Evolutionary conservation across 2,888 invertebrate species (phyloP).

Genomic region (Aproaerema taeniolella): DNA sequence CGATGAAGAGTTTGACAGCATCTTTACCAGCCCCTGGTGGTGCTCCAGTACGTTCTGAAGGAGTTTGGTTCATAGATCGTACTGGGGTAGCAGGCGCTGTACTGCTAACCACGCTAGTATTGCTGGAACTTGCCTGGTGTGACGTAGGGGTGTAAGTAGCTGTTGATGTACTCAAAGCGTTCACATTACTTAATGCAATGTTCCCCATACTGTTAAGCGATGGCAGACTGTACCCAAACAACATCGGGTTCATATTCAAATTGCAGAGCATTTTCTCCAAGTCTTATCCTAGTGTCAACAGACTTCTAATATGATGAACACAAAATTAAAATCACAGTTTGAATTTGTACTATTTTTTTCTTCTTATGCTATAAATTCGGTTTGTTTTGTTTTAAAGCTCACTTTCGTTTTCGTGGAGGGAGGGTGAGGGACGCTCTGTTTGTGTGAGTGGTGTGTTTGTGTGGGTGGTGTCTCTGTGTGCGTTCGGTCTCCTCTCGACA

Average conservation of each 20-base stretch:
- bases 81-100: slow-evolving; percentile 69
- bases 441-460: too few relatives aligned
- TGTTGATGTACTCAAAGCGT: slow-evolving; percentile 12
- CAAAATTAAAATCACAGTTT: slow-evolving; percentile 51
- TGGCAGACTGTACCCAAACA: slow-evolving; percentile 57
- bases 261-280: slow-evolving; percentile 59
- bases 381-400: slow-evolving; percentile 71
- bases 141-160: too few relatives aligned
- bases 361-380: slow-evolving; percentile 71
- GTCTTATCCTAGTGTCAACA: slow-evolving; percentile 40
- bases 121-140: slow-evolving; percentile 25
- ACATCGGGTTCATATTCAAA: slow-evolving; percentile 51
- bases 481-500: slow-evolving; percentile 39
- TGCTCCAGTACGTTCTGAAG: slow-evolving; percentile 63
- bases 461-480: too few relatives aligned
- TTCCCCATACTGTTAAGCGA: slow-evolving; percentile 5
- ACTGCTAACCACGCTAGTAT: slow-evolving; percentile 35
- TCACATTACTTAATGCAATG: slow-evolving; percentile 20
- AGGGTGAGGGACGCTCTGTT: slow-evolving; percentile 36
- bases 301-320: slow-evolving; percentile 39
- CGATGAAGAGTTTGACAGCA: slow-evolving; percentile 92
- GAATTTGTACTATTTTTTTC: slow-evolving; percentile 58
- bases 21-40: slow-evolving; percentile 71
- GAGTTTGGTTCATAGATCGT: slow-evolving; percentile 51
- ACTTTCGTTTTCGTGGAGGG: slow-evolving; percentile 52